A percentile compares a stretch with the other conserved stretches of the same genome.
phyloP scores from a whole-genome alignment of 2,797 vertebrate genomes.

The Antrozous pallidus region DNA sequence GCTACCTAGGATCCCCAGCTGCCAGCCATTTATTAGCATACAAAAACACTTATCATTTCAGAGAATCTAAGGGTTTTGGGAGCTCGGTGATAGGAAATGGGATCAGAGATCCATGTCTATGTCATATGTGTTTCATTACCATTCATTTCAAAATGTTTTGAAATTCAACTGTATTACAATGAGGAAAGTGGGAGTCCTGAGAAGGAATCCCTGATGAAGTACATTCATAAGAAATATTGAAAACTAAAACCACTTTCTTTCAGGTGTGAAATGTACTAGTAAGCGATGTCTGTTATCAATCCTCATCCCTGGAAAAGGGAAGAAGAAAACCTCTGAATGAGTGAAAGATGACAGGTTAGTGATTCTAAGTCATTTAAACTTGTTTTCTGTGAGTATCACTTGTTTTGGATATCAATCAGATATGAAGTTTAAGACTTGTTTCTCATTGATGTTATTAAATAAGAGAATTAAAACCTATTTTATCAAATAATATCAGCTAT shows the following conservation, averaged over 20 bases:
- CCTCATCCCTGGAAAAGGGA: not conserved
- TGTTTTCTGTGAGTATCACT: not conserved
- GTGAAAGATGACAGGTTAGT: not conserved
- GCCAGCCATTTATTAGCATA: not conserved
- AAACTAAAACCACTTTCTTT: not conserved
- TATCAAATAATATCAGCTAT: slow-evolving; percentile 22
- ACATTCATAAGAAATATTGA: not conserved
- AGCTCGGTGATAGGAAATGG: not conserved
- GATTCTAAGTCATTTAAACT: not conserved
- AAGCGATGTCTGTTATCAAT: not conserved
- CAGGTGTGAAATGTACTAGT: not conserved
- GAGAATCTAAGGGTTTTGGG: not conserved
- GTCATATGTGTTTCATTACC: not conserved
- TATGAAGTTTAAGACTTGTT: not conserved
- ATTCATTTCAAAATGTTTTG: not conserved
- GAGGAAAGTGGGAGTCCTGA: not conserved
- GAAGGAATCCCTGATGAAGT: not conserved
- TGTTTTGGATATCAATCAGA: not conserved
- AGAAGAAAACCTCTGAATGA: not conserved
- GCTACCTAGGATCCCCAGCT: not conserved
- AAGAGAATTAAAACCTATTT: slow-evolving; percentile 10
- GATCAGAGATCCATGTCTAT: not conserved
- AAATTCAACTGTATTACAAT: not conserved
- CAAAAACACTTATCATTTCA: not conserved
- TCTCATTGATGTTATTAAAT: slow-evolving; percentile 25